These are phyloP conservation scores for Lymantria dispar DNA, from an alignment of 2,888 invertebrate genomes.

Conservation along the genomic window DNA sequence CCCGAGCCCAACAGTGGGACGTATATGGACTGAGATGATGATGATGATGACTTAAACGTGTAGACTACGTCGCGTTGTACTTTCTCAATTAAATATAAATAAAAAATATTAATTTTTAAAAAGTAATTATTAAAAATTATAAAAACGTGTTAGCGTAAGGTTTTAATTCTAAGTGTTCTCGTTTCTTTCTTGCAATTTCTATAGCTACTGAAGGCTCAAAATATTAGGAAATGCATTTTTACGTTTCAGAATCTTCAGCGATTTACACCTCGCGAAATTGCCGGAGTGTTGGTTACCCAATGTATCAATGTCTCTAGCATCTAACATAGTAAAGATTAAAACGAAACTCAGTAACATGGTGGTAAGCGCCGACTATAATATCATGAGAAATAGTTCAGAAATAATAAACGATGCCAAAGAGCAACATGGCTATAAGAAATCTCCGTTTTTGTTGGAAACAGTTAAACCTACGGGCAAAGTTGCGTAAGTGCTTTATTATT, in stretches of 20 bases:
- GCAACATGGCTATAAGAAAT: constrained; percentile 32
- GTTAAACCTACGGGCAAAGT: constrained; percentile 45
- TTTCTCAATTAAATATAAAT: too few species aligned
- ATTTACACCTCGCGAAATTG: constrained; percentile 38
- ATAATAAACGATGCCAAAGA: constrained; percentile 28
- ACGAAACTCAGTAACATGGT: constrained; percentile 48
- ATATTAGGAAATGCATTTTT: not conserved
- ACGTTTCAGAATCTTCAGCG: constrained; percentile 42
- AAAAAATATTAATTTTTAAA: too few species aligned
- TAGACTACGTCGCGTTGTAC: too few species aligned
- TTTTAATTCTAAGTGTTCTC: too few species aligned
- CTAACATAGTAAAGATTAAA: constrained; percentile 48
- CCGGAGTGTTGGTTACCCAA: constrained; percentile 43
- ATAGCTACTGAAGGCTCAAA: too few species aligned
- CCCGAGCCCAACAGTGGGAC: too few species aligned
- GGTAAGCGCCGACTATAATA: constrained; percentile 43
- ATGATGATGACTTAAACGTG: too few species aligned
- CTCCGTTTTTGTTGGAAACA: constrained; percentile 57
- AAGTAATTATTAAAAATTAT: too few species aligned
- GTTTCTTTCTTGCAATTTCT: too few species aligned
- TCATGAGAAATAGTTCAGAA: constrained; percentile 49
- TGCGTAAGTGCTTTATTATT: constrained; percentile 46
- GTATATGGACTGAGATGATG: too few species aligned
- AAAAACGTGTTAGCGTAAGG: too few species aligned
- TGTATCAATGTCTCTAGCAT: constrained; percentile 42